Base-by-base conservation (phyloP, 2,888 invertebrate genomes). In the Quadroppia sp. region DNA sequence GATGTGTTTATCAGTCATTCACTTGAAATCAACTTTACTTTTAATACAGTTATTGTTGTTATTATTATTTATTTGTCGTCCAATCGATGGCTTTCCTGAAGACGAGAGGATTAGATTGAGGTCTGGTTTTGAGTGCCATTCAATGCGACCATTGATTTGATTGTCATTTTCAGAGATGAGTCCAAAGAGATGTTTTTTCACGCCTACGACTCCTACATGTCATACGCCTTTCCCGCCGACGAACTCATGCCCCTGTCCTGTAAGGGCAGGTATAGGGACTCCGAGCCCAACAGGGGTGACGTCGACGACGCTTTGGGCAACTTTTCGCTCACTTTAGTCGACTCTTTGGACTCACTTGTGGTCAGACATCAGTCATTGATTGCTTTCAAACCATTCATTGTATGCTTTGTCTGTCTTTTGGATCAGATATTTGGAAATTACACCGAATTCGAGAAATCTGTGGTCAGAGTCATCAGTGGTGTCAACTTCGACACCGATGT, bases 241-340 rank as follows among this genome's bases (percentile, higher is more conserved):
- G 98, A 99, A 84, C 84, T 98, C 78, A 96, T 97, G 97, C 98
- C 98, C 0, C 85, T 98, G 48, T 92, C 91, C 80, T 98, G 98
- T 83, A 89, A 90, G 81, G 98, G 97, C 36, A 85, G 98, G 72
- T 94, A 89, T 83, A 86, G 94, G 79, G 96, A 94, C 6, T 86
- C 92, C 7, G 92, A 94, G 71, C 90, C 93, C 3, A 90, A 90
- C 78, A 86, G 98, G 70, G 98, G 98, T 2, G 97, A 98, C 81
- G 91, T 98, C 83, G 98, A 98, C 83, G 97, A 97, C 82, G 89
- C 90, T 48, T 86, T 98, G 77, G 98, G 98, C 85, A 98, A 99
- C 83, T 98, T 95, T 83, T 96, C 98, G 0, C 86, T 99, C 79
- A 98, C 98, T 0, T 84, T 99, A 75, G 91, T 99, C 77, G 98